Base-by-base conservation (phyloP, 2,888 invertebrate species). In the Nebria salina region DNA sequence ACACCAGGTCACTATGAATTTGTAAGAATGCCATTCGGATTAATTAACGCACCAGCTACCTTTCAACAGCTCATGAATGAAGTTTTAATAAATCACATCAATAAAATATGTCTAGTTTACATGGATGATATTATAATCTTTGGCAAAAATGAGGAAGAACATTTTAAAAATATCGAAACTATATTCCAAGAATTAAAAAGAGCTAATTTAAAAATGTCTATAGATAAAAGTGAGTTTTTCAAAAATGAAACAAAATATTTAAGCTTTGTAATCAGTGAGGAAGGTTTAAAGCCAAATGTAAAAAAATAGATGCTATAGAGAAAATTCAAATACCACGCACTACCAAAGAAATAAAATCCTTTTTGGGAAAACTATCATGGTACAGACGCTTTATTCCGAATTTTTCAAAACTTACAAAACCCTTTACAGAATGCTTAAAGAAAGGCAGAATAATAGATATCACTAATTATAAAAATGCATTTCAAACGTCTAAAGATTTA, bases 351-450 rank as follows among this genome's bases (percentile, higher is more conserved):
- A 77, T 83, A 11, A 79, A 83, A 74, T 76, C 75, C 13, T 83
- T 83, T 64, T 70, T 83, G 43, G 75, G 78, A 76, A 43, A 79
- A 20, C 15, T 78, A 73, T 68, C 70, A 11, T 82, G 70, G 20
- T 82, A 82, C 65, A 78, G 82, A 72, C 54, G 78, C 3, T 82
- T 82, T 26, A 82, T 82, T 20, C 34, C 65, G 43, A 68, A 81
- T 11, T 80, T 83, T 11, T 82, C 82, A 2, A 78, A 76, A 34
- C 7, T 82, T 7, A 81, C 74, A n/a, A 76, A 82, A 77, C 82
- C 83, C 1, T 42, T 83, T 20, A 83, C 83, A 2, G 65, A 76
- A 75, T 83, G 80, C 11, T 82, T 81, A 7, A 81, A 83, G 25
- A 83, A 83, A 68, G 75, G 72, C 26, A 65, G 11, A 5, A 81